Conservation (phyloP, 2,797 vertebrate species). For the Iguana delicatissima region DNA sequence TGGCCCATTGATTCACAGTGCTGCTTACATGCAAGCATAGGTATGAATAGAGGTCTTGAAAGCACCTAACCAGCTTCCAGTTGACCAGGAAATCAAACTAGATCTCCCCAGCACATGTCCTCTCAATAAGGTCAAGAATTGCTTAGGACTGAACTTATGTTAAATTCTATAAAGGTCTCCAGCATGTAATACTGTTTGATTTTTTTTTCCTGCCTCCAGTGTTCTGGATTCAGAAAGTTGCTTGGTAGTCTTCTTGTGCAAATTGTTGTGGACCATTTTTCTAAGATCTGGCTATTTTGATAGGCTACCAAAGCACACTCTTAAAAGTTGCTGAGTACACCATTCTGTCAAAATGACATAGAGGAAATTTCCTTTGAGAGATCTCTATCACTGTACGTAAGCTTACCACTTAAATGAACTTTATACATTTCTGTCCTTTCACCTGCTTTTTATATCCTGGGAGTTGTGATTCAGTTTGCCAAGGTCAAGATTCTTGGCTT, state of each 20-base stretch:
- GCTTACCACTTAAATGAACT: slow-evolving; percentile 19
- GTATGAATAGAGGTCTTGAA: not conserved
- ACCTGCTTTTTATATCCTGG: slow-evolving; percentile 64
- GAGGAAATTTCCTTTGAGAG: not conserved
- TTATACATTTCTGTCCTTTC: slow-evolving; percentile 42
- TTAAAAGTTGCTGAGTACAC: slow-evolving; percentile 2
- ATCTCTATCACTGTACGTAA: not conserved
- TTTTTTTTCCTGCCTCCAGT: not conserved
- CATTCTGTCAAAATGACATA: not conserved
- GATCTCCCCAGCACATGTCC: not conserved
- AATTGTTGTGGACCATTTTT: not conserved
- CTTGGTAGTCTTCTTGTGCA: not conserved
- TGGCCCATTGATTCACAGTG: not conserved
- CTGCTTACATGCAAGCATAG: not conserved
- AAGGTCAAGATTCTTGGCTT: slow-evolving; percentile 69
- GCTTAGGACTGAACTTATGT: not conserved
- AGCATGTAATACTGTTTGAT: not conserved
- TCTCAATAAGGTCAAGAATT: not conserved
- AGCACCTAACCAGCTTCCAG: not conserved
- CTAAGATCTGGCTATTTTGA: not conserved
- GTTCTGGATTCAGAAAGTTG: not conserved
- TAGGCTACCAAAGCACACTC: not conserved
- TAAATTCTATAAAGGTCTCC: not conserved
- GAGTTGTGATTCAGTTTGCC: slow-evolving; percentile 62
- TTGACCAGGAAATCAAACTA: not conserved